A percentile compares a stretch with the other conserved stretches of the same genome.
Evolutionary conservation across 2,113 vertebrate species (phyloP).

Genomic region (Gobiocypris rarus): DNA sequence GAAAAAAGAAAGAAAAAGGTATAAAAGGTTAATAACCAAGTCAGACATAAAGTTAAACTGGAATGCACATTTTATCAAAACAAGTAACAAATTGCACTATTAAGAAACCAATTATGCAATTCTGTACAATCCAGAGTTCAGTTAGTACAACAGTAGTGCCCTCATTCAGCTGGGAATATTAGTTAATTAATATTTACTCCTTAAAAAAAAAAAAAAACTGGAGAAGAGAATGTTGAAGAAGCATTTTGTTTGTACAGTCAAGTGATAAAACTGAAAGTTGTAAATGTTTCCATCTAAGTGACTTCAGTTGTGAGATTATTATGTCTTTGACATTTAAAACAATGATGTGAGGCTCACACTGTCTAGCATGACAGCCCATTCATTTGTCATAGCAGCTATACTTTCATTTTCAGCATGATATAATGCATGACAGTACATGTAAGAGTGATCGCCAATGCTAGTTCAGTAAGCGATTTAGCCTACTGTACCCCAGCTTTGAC

Average conservation of each 20-base stretch:
- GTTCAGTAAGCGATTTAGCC: background rate
- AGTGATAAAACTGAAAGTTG: conserved; percentile 47
- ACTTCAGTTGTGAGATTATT: conserved; percentile 50
- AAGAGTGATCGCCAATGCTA: background rate
- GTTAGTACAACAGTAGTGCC: background rate
- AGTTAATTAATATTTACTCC: no score
- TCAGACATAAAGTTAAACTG: background rate
- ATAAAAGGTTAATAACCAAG: background rate
- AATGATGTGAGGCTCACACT: conserved; percentile 39
- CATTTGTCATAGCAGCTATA: conserved; percentile 46
- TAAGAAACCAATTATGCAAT: background rate
- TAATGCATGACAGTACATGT: conserved; percentile 29
- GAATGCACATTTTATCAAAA: background rate
- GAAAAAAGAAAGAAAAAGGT: no score
- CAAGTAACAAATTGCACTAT: background rate
- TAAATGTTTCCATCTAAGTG: conserved; percentile 46
- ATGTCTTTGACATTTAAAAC: conserved; percentile 57
- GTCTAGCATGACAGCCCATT: conserved; percentile 44
- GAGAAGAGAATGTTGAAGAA: conserved; percentile 14
- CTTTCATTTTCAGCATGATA: conserved; percentile 48
- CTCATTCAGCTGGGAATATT: background rate
- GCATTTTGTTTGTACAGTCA: conserved; percentile 34
- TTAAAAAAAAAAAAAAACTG: conserved; percentile 7
- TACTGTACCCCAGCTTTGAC: conserved; percentile 8
- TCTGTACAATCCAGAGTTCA: background rate